Base-by-base conservation (phyloP, 2,797 vertebrate species). In the Lepus oiostolus region DNA sequence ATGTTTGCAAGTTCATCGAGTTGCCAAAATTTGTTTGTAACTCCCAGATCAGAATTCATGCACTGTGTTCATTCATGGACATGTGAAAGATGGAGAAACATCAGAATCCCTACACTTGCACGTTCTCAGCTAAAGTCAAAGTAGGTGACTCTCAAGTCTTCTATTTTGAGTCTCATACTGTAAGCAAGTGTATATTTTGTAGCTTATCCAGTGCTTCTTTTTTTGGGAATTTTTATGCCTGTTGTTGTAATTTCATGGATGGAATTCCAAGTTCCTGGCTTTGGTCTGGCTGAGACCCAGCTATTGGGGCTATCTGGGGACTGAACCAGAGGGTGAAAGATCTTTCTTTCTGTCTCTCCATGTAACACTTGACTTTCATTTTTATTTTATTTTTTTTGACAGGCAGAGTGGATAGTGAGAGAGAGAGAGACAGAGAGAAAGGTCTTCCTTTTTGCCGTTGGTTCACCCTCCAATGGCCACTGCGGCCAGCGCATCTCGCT, bases 11-110 rank as follows among this genome's bases (percentile, higher is more conserved):
- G 32, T 95, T 90, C n/a, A 5, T 65, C 42, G 75, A 38, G 32
- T 24, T 87, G 76, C 52, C 81, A 58, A 68, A 74, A 94, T 63
- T 7, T 47, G 75, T 75, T 38, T 92, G 38, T 87, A 70, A 60
- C 21, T 22, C n/a, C 71, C 2, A 81, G 52, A 70, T 87, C 54
- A 60, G 81, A 65, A 4, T 70, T 54, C 10, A 28, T 3, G 13
- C 26, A 58, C 21, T 84, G 26, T 80, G 67, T 17, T 63, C 67
- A 26, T 47, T 30, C 28, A 13, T 58, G 65, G 26, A 42, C 67
- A 32, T 70, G 38, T 54, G 58, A 24, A 54, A 22, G 14, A n/a
- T 26, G 13, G 77, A 93, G 62, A 65, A 79, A 85, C 68, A 11
- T 30, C 60, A 13, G 42, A 74, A 65, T 35, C 30, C 19, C 21